phyloP scores from a whole-genome alignment of 2,888 invertebrate genomes.

The Polymixis flavicincta region DNA sequence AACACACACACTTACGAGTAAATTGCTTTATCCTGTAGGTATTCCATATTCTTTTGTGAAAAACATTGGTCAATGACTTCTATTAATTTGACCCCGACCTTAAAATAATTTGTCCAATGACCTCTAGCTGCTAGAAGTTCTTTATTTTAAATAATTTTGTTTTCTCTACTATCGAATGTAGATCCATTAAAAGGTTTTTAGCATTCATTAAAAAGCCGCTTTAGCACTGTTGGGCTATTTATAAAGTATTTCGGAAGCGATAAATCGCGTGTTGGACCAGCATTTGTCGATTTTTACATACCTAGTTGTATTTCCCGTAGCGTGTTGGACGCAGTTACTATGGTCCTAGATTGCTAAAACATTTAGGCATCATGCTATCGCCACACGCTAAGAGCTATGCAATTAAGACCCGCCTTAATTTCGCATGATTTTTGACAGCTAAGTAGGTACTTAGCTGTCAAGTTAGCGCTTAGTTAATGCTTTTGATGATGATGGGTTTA shows the following conservation, averaged over 20 bases:
- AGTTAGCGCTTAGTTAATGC: background rate
- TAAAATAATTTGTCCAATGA: constrained; percentile 1
- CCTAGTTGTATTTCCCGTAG: constrained; percentile 39
- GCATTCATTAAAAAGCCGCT: background rate
- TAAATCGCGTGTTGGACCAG: constrained; percentile 37
- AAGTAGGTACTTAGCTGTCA: too few species aligned
- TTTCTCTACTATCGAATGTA: background rate
- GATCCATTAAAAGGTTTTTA: background rate
- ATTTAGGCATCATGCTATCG: constrained; percentile 45
- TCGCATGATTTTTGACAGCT: constrained; percentile 44
- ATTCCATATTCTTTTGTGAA: background rate
- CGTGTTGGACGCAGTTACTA: constrained; percentile 34
- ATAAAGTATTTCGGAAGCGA: constrained; percentile 5
- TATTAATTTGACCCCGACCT: background rate
- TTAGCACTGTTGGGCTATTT: background rate
- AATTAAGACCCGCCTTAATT: constrained; percentile 45
- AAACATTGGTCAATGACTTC: constrained; percentile 1
- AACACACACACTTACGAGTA: background rate
- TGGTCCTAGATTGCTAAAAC: constrained; percentile 46
- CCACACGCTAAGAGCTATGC: constrained; percentile 34
- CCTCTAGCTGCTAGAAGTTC: background rate
- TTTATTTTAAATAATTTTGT: background rate
- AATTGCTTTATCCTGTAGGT: background rate
- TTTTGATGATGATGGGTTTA: background rate
- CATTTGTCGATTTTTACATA: constrained; percentile 29